Evolutionary conservation across 2,797 vertebrate species (phyloP).

Genomic region (Hyperoplus immaculatus): DNA sequence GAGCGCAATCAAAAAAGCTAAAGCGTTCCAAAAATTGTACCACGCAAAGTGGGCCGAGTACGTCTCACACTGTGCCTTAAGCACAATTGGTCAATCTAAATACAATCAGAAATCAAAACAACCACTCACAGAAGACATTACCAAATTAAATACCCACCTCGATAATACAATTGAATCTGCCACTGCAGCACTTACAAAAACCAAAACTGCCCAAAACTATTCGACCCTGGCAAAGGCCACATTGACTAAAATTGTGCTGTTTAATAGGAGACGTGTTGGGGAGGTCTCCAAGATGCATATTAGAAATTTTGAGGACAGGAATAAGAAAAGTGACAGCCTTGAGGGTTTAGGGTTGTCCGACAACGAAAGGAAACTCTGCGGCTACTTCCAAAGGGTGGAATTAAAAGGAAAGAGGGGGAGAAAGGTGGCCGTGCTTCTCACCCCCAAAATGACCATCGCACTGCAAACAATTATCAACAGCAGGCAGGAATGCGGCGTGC

Average conservation of each 20-base stretch:
- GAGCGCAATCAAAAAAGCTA: neutral
- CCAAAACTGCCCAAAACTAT: neutral
- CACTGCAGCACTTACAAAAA: neutral
- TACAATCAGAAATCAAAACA: neutral
- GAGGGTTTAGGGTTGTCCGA: too few species aligned
- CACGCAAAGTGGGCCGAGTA: neutral
- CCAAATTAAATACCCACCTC: neutral
- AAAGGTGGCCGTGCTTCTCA: too few species aligned
- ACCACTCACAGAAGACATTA: neutral
- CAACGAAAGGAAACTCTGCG: too few species aligned
- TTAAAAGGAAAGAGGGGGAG: too few species aligned
- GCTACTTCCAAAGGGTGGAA: too few species aligned
- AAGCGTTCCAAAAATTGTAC: neutral
- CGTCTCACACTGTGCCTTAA: neutral
- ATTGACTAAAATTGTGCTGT: neutral
- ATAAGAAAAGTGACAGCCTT: too few species aligned
- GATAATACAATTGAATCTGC: neutral
- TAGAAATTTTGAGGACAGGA: too few species aligned
- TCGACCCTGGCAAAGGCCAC: neutral
- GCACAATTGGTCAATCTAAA: neutral
- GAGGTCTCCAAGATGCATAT: neutral
- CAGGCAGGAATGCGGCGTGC: too few species aligned
- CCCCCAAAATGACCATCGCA: too few species aligned
- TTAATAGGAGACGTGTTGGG: neutral
- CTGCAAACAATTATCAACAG: too few species aligned